These are phyloP conservation scores for Salvelinus namaycush DNA, from an alignment of 2,113 vertebrate genomes.

Conservation along the genomic window DNA sequence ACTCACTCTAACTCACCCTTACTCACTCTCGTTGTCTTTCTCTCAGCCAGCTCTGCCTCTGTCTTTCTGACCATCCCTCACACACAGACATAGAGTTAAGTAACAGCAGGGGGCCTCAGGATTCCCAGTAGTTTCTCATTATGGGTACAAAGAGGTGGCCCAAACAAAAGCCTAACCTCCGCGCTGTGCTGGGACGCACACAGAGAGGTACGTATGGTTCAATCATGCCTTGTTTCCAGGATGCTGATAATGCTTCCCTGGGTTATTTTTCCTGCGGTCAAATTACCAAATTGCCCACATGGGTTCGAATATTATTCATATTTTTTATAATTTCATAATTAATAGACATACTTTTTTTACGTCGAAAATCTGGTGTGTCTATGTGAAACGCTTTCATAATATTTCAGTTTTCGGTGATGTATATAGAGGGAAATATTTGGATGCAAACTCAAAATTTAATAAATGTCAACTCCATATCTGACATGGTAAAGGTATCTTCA, in stretches of 20 bases:
- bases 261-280: not conserved
- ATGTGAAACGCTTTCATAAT: too few relatives aligned
- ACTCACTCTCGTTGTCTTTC: not conserved
- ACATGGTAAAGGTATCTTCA: too few relatives aligned
- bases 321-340: too few relatives aligned
- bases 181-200: slow-evolving; percentile 33
- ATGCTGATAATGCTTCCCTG: slow-evolving; percentile 25
- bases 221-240: slow-evolving; percentile 36
- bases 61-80: slow-evolving; percentile 28
- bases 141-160: slow-evolving; percentile 53
- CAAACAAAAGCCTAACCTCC: slow-evolving; percentile 59
- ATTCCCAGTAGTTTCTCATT: slow-evolving; percentile 68
- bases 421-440: too few relatives aligned
- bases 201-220: slow-evolving; percentile 39
- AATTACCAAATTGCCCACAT: too few relatives aligned
- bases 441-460: too few relatives aligned
- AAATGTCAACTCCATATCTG: too few relatives aligned
- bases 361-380: too few relatives aligned
- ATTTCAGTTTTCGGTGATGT: too few relatives aligned
- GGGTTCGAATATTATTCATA: not conserved
- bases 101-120: slow-evolving; percentile 34
- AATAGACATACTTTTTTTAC: too few relatives aligned
- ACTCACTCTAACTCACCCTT: slow-evolving; percentile 10
- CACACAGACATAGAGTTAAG: slow-evolving; percentile 38
- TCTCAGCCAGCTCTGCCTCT: slow-evolving; percentile 37